Conservation (phyloP, 2,888 invertebrate genomes). For the Ceraclea dissimilis region DNA sequence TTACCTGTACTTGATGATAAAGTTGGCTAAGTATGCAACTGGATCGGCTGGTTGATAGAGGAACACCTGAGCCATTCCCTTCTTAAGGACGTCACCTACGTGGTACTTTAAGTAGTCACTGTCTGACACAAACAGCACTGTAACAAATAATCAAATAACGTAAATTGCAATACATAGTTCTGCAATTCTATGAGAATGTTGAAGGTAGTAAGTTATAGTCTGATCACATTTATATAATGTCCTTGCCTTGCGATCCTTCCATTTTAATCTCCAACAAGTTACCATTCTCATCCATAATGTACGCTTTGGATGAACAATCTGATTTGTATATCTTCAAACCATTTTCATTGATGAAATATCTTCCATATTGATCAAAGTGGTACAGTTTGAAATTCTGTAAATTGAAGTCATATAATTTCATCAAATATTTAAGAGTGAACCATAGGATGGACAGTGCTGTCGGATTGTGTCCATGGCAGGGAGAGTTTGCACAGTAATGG, state of each 20-base stretch:
- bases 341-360: slow-evolving; percentile 38
- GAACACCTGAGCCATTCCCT: slow-evolving; percentile 40
- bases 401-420: slow-evolving; percentile 39
- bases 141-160: slow-evolving; percentile 28
- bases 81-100: slow-evolving; percentile 38
- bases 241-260: neutral
- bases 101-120: slow-evolving; percentile 39
- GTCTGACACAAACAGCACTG: slow-evolving; percentile 30
- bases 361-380: slow-evolving; percentile 41
- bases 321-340: slow-evolving; percentile 44
- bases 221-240: too few species aligned
- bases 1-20: slow-evolving; percentile 36
- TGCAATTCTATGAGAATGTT: too few species aligned
- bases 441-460: too few species aligned
- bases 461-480: too few species aligned
- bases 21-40: slow-evolving; percentile 36
- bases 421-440: slow-evolving; percentile 30
- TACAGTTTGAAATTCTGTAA: slow-evolving; percentile 30
- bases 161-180: neutral
- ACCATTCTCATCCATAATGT: slow-evolving; percentile 44
- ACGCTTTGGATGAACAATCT: slow-evolving; percentile 38
- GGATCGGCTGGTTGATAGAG: slow-evolving; percentile 42
- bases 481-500: too few species aligned
- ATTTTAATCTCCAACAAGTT: slow-evolving; percentile 28
- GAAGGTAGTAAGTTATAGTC: too few species aligned